Evolutionary conservation across 2,797 vertebrate species (phyloP).

Genomic region (Cryptoprocta ferox): DNA sequence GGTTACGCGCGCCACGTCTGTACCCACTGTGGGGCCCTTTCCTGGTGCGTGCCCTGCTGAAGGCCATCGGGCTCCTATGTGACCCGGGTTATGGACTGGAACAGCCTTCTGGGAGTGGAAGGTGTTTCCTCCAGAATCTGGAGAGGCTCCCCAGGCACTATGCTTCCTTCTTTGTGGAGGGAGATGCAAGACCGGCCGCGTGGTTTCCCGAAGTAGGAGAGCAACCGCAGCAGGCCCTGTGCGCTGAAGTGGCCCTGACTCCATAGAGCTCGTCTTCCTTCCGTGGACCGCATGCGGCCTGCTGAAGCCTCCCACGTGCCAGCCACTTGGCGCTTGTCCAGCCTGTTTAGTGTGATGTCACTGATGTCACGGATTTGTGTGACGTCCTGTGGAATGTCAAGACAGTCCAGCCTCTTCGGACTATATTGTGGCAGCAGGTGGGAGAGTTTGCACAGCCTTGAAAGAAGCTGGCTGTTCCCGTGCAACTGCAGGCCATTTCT

Average conservation of each 20-base stretch:
- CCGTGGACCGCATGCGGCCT: neutral
- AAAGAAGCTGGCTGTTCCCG: neutral
- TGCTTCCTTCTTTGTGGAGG: neutral
- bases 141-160: neutral
- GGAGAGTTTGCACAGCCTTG: neutral
- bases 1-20: neutral
- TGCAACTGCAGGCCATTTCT: neutral
- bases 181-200: accelerated
- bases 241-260: neutral
- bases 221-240: neutral
- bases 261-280: neutral
- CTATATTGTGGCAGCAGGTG: neutral
- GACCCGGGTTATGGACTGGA: neutral
- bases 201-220: neutral
- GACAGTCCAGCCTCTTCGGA: neutral
- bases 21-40: neutral
- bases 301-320: neutral
- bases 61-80: neutral
- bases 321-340: neutral
- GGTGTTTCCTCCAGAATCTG: neutral
- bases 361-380: neutral
- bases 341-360: neutral
- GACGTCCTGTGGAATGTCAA: neutral
- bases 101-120: neutral
- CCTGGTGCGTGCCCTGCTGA: neutral